Conservation (phyloP, 2,888 invertebrate species). For the Deilephila elpenor region DNA sequence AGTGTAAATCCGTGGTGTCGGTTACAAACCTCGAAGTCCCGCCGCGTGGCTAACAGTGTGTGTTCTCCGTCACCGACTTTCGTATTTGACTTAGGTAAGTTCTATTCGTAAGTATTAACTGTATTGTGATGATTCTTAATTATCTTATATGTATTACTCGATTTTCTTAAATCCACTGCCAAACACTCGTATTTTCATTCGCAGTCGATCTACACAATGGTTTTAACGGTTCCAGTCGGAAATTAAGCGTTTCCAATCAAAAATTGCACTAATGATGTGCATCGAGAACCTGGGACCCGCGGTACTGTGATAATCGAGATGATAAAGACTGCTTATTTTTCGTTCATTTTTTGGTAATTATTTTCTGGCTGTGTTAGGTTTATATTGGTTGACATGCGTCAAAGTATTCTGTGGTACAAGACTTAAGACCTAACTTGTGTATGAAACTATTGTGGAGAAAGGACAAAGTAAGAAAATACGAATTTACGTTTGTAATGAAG, state of each 20-base stretch:
- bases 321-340: constrained; percentile 55
- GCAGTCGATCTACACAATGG: constrained; percentile 31
- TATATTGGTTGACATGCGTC: constrained; percentile 48
- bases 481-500: background rate
- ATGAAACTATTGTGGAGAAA: background rate
- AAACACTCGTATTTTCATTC: constrained; percentile 52
- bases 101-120: constrained; percentile 80
- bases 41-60: constrained; percentile 53
- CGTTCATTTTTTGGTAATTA: constrained; percentile 44
- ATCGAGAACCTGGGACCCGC: constrained; percentile 35
- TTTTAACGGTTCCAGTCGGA: constrained; percentile 15
- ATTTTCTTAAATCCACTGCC: constrained; percentile 72
- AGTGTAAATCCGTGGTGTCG: background rate
- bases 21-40: background rate
- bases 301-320: constrained; percentile 66
- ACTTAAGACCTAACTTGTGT: background rate
- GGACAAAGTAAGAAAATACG: background rate
- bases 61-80: constrained; percentile 60
- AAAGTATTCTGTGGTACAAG: constrained; percentile 14
- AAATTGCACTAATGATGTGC: background rate
- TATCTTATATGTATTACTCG: constrained; percentile 68
- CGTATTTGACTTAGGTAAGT: constrained; percentile 72
- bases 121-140: constrained; percentile 83
- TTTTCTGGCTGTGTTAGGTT: constrained; percentile 60
- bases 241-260: background rate